Evolutionary conservation across 2,888 invertebrate species (phyloP), one percentile per base, ranked within the genome.

Genomic region (Drosophila nigricruria): DNA sequence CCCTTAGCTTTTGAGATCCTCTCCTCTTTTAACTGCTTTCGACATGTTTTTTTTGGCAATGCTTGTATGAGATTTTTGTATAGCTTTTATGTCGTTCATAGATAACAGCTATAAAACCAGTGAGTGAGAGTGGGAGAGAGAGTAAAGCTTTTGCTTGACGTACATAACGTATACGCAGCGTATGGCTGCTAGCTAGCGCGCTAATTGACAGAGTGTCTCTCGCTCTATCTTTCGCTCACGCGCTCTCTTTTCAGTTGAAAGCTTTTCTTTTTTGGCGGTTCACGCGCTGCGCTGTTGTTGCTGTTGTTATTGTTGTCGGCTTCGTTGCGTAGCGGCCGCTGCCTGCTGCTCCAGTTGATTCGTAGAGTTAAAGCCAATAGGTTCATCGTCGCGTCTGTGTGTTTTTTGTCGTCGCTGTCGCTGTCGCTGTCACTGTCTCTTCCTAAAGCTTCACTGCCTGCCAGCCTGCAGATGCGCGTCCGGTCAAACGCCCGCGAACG

Each of bases 331-430:
- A 62, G 69, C 62, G 45, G 75, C 61, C 52, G 34, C 70, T 52
- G 52, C 40, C 62, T 61, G 66, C 76, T 76, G 76, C 87, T 91
- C 91, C 91, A 92, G 91, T 92, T 90, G 89, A 89, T 83, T 88
- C 90, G 90, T 89, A 91, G 90, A 90, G 91, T 91, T 88, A 88
- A 91, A 91, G 90, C 90, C 89, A 91, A 90, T 91, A 91, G 90
- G 92, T 92, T 90, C 88, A 78, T 83, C 74, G 78, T 58, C 59
- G 72, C 64, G 69, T 43, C 34, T 75, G 65, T 66, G 65, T 59
- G 75, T 69, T 36, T 53, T 38, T 18, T 27, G 25, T 49, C 18
- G 30, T 40, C 47, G 64, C 53, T 64, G 50, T 73, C 66, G 64
- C 71, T 62, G 61, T 71, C 65, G 66, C 56, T 54, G 62, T 72